Percentiles rank a stretch among this genome's conserved stretches.
phyloP scores from a whole-genome alignment of 2,797 vertebrate genomes.

The Telmatherina bonti region DNA sequence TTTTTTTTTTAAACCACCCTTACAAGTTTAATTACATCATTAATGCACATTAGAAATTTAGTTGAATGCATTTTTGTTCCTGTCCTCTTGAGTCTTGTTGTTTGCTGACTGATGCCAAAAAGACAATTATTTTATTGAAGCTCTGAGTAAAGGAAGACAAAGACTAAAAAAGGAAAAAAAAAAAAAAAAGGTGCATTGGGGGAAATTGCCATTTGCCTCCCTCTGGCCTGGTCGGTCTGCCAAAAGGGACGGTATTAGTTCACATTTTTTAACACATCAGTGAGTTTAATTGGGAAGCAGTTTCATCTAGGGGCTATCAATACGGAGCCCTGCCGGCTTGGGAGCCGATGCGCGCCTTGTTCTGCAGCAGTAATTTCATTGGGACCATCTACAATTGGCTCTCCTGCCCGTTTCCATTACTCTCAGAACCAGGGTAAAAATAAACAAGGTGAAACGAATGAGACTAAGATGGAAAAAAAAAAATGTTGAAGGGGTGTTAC shows the following conservation, averaged over 20 bases:
- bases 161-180: no score
- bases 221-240: slow-evolving; percentile 21
- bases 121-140: slow-evolving; percentile 51
- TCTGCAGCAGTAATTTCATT: slow-evolving; percentile 67
- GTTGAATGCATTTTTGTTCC: slow-evolving; percentile 17
- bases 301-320: slow-evolving; percentile 67
- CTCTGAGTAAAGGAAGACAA: slow-evolving; percentile 49
- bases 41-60: slow-evolving; percentile 40
- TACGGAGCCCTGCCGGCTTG: slow-evolving; percentile 25
- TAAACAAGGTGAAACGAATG: slow-evolving; percentile 69
- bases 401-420: slow-evolving; percentile 73
- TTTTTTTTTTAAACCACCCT: background rate
- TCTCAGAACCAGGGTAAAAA: slow-evolving; percentile 56
- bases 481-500: slow-evolving; percentile 36
- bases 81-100: slow-evolving; percentile 20
- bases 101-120: slow-evolving; percentile 45
- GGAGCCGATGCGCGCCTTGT: slow-evolving; percentile 39
- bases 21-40: slow-evolving; percentile 48
- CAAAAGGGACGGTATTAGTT: slow-evolving; percentile 46
- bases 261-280: slow-evolving; percentile 62
- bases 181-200: slow-evolving; percentile 29
- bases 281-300: slow-evolving; percentile 73
- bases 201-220: slow-evolving; percentile 61
- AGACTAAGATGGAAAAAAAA: slow-evolving; percentile 32
- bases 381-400: slow-evolving; percentile 67